Evolutionary conservation across 2,888 invertebrate species (phyloP).

Genomic region (Eulithis prunata): DNA sequence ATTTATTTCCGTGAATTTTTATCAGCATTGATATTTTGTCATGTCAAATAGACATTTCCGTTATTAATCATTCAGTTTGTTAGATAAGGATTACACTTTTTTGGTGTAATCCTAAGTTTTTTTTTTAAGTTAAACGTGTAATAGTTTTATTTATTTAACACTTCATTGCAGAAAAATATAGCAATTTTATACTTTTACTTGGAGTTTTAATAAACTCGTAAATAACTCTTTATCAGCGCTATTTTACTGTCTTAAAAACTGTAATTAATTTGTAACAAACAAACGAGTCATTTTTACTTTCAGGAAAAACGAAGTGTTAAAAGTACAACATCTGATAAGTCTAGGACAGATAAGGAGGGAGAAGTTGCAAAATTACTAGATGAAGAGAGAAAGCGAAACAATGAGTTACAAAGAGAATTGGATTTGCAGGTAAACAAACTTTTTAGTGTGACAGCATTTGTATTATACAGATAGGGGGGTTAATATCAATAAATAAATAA

Average conservation of each 20-base stretch:
- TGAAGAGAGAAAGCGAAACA: constrained; percentile 89
- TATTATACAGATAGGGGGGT: too few species aligned
- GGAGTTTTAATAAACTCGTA: neutral
- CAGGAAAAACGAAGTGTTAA: constrained; percentile 81
- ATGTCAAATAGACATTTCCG: neutral
- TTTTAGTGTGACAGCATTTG: neutral
- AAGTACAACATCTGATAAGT: constrained; percentile 74
- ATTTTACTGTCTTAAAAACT: neutral
- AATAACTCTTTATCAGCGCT: neutral
- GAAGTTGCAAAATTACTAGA: constrained; percentile 89
- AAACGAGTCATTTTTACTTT: constrained; percentile 43
- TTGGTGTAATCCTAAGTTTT: too few species aligned
- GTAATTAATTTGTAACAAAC: neutral
- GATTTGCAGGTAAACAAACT: constrained; percentile 88
- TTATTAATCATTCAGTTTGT: too few species aligned
- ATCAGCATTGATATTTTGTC: neutral
- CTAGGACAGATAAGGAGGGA: constrained; percentile 75
- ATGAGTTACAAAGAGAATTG: constrained; percentile 94
- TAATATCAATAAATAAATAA: too few species aligned
- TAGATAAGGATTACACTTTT: too few species aligned
- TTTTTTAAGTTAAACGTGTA: too few species aligned
- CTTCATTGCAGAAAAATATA: too few species aligned
- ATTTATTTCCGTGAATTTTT: neutral
- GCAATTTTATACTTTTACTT: too few species aligned
- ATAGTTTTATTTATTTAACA: too few species aligned